A percentile compares a stretch with the other conserved stretches of the same genome.
Conservation (phyloP, 1,140 invertebrate genomes). For the Calliopsis andreniformis region DNA sequence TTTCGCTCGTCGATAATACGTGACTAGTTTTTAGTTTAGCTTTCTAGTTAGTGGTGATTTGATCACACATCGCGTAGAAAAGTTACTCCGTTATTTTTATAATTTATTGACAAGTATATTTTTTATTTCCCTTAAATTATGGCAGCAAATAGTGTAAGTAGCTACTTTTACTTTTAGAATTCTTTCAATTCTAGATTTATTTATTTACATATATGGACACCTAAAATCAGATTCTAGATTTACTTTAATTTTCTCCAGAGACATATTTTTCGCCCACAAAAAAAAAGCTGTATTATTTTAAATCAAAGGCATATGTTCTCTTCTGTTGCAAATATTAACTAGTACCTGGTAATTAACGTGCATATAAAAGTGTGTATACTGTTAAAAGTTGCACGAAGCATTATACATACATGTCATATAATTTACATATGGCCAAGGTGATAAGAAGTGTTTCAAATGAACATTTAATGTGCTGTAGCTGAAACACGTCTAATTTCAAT, state of each 20-base stretch:
- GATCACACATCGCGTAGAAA: not conserved
- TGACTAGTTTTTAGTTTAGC: constrained; percentile 30
- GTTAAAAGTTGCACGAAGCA: constrained; percentile 17
- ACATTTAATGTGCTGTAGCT: constrained; percentile 20
- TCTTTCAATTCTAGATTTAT: not conserved
- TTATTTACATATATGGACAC: constrained; percentile 20
- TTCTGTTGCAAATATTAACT: constrained; percentile 39
- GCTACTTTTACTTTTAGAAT: not conserved
- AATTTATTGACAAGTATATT: constrained; percentile 5
- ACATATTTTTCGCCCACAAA: not conserved
- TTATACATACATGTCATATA: constrained; percentile 27
- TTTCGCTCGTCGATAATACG: constrained; percentile 29
- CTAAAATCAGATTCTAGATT: not conserved
- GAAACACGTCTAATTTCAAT: not conserved
- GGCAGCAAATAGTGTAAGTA: not conserved
- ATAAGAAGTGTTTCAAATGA: constrained; percentile 17
- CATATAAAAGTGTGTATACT: constrained; percentile 23
- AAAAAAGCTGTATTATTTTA: constrained; percentile 8
- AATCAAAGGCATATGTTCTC: constrained; percentile 1
- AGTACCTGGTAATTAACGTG: constrained; percentile 40
- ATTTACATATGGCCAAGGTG: constrained; percentile 18
- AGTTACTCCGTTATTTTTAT: constrained; percentile 5
- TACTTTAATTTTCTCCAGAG: constrained; percentile 18
- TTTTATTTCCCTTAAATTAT: not conserved
- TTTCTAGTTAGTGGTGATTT: constrained; percentile 22